Percentiles rank a stretch among this genome's conserved stretches.
phyloP scores from a whole-genome alignment of 2,113 vertebrate species.

The Zosterops japonicus region DNA sequence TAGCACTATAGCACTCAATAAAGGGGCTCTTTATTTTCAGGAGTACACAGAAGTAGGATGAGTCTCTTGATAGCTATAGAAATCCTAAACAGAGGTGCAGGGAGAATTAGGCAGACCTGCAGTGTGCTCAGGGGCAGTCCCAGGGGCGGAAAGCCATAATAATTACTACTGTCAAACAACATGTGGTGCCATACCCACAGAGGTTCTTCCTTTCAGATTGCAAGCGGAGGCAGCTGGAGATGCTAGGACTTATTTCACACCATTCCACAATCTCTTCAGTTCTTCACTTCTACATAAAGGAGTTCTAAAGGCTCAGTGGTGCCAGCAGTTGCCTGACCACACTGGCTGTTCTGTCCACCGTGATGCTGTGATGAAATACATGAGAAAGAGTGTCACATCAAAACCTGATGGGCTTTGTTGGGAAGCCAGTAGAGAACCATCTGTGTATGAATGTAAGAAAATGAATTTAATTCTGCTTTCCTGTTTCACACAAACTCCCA shows the following conservation, averaged over 20 bases:
- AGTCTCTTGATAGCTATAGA: not conserved
- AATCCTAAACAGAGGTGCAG: not conserved
- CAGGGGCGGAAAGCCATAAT: not conserved
- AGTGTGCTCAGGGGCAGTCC: not conserved
- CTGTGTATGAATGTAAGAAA: not conserved
- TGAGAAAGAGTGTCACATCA: not conserved
- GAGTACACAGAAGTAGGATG: not conserved
- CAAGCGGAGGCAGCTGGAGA: not conserved
- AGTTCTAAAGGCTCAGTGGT: not conserved
- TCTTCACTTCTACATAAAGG: not conserved
- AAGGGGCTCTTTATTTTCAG: not conserved
- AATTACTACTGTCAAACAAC: not conserved
- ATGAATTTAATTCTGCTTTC: not conserved
- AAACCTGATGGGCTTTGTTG: not conserved
- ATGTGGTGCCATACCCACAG: rapidly evolving
- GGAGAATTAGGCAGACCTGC: not conserved
- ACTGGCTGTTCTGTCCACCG: not conserved
- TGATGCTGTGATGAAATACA: not conserved
- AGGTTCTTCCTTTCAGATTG: not conserved
- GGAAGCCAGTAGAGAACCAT: not conserved
- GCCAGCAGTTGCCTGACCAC: not conserved
- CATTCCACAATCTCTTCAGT: not conserved
- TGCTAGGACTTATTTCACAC: not conserved
- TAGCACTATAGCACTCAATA: not conserved
- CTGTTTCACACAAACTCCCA: not conserved